Percentiles rank a stretch among this genome's conserved stretches.
Evolutionary conservation across 2,797 vertebrate genomes (phyloP).

Genomic region (Morus bassanus): DNA sequence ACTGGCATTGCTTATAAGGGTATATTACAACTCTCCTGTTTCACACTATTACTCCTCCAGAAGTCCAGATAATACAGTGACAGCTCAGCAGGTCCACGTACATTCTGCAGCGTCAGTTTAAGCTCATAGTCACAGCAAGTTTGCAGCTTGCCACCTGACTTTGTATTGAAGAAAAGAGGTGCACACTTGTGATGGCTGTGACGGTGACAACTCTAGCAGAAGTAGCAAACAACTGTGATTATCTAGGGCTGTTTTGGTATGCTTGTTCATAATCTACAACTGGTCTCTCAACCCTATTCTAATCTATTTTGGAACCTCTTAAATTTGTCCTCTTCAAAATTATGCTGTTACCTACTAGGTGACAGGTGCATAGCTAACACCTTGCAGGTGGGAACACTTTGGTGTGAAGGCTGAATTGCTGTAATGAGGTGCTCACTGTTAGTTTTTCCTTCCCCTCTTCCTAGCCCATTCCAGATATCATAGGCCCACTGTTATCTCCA

Average conservation of each 20-base stretch:
- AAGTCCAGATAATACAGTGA: not conserved
- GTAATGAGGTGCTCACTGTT: not conserved
- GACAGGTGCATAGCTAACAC: not conserved
- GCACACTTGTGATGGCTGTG: rapidly evolving
- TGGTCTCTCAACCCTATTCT: not conserved
- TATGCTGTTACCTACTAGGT: not conserved
- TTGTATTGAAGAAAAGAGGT: not conserved
- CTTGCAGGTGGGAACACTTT: not conserved
- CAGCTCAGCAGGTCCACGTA: not conserved
- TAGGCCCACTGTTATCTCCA: not conserved
- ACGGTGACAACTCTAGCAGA: not conserved
- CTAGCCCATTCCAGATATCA: not conserved
- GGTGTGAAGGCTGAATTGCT: not conserved
- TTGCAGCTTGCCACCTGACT: not conserved
- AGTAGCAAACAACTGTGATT: not conserved
- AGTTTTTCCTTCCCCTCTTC: not conserved
- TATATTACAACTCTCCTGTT: not conserved
- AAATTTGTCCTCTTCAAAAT: not conserved
- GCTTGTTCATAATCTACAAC: not conserved
- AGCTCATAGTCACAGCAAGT: not conserved
- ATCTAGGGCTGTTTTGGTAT: not conserved
- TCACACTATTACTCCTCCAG: not conserved
- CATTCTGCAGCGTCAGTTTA: not conserved
- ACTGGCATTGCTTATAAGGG: not conserved
- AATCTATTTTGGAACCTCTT: not conserved